A percentile compares a stretch with the other conserved stretches of the same genome.
phyloP scores from a whole-genome alignment of 2,888 invertebrate species.

The Mesoligia furuncula region DNA sequence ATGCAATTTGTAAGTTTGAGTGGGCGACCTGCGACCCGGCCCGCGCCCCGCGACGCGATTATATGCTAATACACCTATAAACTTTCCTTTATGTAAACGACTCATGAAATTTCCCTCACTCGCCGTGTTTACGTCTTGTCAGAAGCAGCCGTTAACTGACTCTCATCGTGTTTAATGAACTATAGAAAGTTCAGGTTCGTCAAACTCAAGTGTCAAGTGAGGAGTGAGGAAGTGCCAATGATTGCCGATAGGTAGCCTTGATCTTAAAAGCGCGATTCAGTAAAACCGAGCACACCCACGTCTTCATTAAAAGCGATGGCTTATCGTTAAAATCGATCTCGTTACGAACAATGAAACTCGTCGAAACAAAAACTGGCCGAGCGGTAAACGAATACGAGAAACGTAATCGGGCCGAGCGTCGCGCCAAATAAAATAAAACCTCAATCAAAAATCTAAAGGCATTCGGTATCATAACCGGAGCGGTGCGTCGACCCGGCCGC shows the following conservation, averaged over 20 bases:
- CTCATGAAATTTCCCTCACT: constrained; percentile 64
- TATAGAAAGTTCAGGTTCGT: constrained; percentile 27
- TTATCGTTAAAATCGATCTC: constrained; percentile 89
- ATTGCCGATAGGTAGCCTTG: constrained; percentile 61
- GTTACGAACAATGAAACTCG: constrained; percentile 89
- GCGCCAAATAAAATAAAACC: constrained; percentile 88
- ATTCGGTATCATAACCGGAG: constrained; percentile 88
- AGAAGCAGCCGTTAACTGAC: constrained; percentile 11
- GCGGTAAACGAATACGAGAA: constrained; percentile 88
- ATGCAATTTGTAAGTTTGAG: constrained; percentile 81
- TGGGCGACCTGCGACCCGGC: constrained; percentile 74
- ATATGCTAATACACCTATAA: constrained; percentile 83
- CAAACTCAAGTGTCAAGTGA: constrained; percentile 33
- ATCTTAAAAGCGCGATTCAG: constrained; percentile 72
- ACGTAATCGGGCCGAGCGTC: constrained; percentile 87
- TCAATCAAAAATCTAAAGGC: constrained; percentile 90
- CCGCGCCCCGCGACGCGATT: constrained; percentile 69
- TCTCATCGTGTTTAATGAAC: constrained; percentile 27
- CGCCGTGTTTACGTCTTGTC: constrained; percentile 57
- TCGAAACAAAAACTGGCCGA: constrained; percentile 88
- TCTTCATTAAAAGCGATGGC: constrained; percentile 86
- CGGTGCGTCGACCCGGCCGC: constrained; percentile 87
- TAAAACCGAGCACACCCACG: constrained; percentile 83
- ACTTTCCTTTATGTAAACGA: constrained; percentile 75
- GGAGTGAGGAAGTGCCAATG: constrained; percentile 58